phyloP scores from a whole-genome alignment of 2,113 vertebrate species.

The Shinisaurus crocodilurus region DNA sequence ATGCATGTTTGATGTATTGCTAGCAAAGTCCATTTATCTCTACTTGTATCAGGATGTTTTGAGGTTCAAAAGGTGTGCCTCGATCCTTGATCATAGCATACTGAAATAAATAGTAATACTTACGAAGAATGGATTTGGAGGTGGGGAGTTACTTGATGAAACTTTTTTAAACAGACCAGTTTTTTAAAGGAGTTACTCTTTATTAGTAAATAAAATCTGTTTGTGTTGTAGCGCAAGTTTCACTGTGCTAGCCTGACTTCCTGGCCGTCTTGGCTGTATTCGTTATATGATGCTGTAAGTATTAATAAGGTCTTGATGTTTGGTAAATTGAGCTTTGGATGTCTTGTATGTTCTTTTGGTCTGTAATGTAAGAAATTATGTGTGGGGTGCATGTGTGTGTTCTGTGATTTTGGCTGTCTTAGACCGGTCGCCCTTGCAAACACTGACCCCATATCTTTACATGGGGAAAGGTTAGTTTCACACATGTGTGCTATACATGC shows the following conservation, averaged over 20 bases:
- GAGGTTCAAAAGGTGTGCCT: background rate
- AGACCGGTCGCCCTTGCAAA: too few relatives aligned
- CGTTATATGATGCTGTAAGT: slow-evolving; percentile 96
- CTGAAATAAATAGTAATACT: background rate
- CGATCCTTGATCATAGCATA: background rate
- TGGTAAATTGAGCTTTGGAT: background rate
- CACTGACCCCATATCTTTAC: too few relatives aligned
- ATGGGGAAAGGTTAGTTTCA: too few relatives aligned
- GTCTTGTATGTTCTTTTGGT: background rate
- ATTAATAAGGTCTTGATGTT: background rate
- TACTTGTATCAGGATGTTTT: background rate
- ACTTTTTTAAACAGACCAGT: background rate
- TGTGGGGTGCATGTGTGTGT: background rate
- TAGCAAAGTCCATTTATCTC: background rate
- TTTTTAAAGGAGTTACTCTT: background rate
- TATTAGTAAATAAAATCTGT: slow-evolving; percentile 18
- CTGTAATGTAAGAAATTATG: too few relatives aligned
- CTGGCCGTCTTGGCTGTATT: slow-evolving; percentile 97
- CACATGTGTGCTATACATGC: too few relatives aligned
- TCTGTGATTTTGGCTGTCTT: background rate
- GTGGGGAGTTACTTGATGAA: background rate
- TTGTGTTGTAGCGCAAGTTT: slow-evolving; percentile 89
- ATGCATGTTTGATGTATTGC: background rate
- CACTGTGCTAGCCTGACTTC: slow-evolving; percentile 93
- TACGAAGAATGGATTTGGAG: background rate